Evolutionary conservation across 37 sponge, comb jelly and placozoan genomes (phyloP), one percentile per base, ranked within the genome.

Genomic region (Halisarca cf. caerulea): DNA sequence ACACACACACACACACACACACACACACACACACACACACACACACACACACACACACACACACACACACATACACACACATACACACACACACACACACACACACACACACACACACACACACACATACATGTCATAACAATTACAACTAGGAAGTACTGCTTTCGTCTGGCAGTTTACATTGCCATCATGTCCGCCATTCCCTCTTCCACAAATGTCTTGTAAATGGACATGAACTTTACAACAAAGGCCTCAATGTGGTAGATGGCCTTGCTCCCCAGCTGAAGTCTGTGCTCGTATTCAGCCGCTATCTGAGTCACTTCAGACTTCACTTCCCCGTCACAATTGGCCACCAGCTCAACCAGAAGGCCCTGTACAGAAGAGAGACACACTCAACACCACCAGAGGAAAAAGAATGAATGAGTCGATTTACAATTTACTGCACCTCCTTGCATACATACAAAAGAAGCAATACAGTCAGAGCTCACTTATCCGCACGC

Each of bases 181-280:
- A 68, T 68, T 34, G 35, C 33, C 77, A 74, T 74, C 44, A 94
- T 44, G 90, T 86, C 90, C 23, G 90, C 88, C 23, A 99, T 75
- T 0, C 97, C 97, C 58, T 95, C 97, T 44, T 99, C 97, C 8
- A 99, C 59, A 86, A 96, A 99, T 23, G 91, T 78, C 73, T 99
- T 99, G 85, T 93, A 97, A 28, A 95, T 93, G 39, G 85, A 64
- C 99, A 99, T 99, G 80, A 99, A 99, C 78, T 95, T 96, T 44
- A 95, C 99, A 41, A 96, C 88, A 51, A 99, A 99, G 1, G 99
- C 99, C 72, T 99, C 99, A 54, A 99, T 43, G 81, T 99, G 97
- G 80, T 91, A 99, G 43, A 99, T 96, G 53, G 95, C 85, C 58
- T 96, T 99, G 85, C 81, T 94, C 23, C 99, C 99, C 33, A 99